Percentiles rank a stretch among this genome's conserved stretches.
phyloP scores from a whole-genome alignment of 2,888 invertebrate species.

The Uloborus plumipes region DNA sequence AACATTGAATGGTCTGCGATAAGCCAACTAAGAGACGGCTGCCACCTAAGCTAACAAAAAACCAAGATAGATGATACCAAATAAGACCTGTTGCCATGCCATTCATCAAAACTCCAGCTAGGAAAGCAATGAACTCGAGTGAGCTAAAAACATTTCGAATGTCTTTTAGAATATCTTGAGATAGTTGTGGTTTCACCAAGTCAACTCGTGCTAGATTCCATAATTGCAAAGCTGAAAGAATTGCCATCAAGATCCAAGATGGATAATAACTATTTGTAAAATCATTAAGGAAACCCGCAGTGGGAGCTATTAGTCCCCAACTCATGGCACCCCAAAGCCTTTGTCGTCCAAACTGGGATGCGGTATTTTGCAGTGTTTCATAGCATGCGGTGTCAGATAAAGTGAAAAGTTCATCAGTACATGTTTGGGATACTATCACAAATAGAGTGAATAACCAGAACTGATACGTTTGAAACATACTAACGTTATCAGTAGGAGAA shows the following conservation, averaged over 20 bases:
- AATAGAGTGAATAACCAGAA: slow-evolving; percentile 61
- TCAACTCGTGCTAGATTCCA: slow-evolving; percentile 22
- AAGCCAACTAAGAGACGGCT: slow-evolving; percentile 47
- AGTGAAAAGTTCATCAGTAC: slow-evolving; percentile 50
- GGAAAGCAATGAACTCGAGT: slow-evolving; percentile 29
- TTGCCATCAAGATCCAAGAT: slow-evolving; percentile 13
- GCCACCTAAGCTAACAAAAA: slow-evolving; percentile 34
- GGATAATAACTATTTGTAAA: slow-evolving; percentile 21
- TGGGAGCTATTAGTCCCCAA: slow-evolving; percentile 56
- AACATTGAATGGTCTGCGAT: slow-evolving; percentile 77
- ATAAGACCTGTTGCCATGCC: slow-evolving; percentile 45
- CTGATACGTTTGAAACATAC: slow-evolving; percentile 40
- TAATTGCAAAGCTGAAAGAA: slow-evolving; percentile 8
- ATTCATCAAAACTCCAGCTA: slow-evolving; percentile 26
- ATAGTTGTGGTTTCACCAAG: slow-evolving; percentile 24
- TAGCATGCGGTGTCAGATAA: slow-evolving; percentile 64
- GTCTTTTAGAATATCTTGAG: slow-evolving; percentile 30
- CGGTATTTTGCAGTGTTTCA: slow-evolving; percentile 39
- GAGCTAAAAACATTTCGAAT: slow-evolving; percentile 13
- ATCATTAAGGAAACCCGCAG: slow-evolving; percentile 34
- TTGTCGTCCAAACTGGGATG: slow-evolving; percentile 54
- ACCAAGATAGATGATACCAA: slow-evolving; percentile 49
- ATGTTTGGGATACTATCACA: slow-evolving; percentile 32
- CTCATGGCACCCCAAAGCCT: slow-evolving; percentile 65
- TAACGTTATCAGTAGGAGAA: background rate